Base-by-base conservation (phyloP, 2,888 invertebrate genomes). In the Dione vanillae region DNA sequence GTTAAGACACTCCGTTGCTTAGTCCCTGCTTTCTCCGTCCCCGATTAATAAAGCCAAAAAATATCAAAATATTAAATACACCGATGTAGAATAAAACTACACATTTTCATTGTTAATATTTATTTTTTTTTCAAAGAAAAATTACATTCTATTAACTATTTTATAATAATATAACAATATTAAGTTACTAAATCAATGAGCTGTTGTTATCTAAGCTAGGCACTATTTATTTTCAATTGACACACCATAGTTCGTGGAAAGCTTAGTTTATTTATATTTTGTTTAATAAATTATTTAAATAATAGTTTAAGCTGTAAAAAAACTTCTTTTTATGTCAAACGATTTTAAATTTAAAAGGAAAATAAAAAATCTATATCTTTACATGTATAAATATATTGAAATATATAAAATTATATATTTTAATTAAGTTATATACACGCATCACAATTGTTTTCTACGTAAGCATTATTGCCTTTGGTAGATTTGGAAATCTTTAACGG, bases 181-280 rank as follows among this genome's bases (percentile, higher is more conserved):
- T 70, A 67, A 59, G 66, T 70, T 70, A 66, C 20, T 65, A 67
- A 69, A 69, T 82, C 82, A 83, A 87, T 85, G 84, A 87, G 84
- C 84, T 83, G 84, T 79, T 78, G 78, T 78, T 84, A 74, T 82
- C 85, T 89, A 91, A 80, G 80, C 91, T 92, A 93, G 92, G 92
- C 92, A 92, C 92, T 91, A 91, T 90, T 76, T 86, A 83, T 85
- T 86, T 86, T 88, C 91, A 93, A 93, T 93, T 93, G 92, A 93
- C 92, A 89, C 86, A 85, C 86, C 82, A 82, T 83, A 80, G 76
- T 81, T 80, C 74, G 79, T 78, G 68, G 77, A 78, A 75, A 76
- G 74, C 75, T 75, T 74, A 47, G 61, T 68, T 47, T 69, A 43
- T 62, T 61, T 65, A 19, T 49, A 45, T 62, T 52, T 65, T 61